These are phyloP conservation scores for Meda fulgida DNA, from an alignment of 2,797 vertebrate species.

Conservation along the genomic window DNA sequence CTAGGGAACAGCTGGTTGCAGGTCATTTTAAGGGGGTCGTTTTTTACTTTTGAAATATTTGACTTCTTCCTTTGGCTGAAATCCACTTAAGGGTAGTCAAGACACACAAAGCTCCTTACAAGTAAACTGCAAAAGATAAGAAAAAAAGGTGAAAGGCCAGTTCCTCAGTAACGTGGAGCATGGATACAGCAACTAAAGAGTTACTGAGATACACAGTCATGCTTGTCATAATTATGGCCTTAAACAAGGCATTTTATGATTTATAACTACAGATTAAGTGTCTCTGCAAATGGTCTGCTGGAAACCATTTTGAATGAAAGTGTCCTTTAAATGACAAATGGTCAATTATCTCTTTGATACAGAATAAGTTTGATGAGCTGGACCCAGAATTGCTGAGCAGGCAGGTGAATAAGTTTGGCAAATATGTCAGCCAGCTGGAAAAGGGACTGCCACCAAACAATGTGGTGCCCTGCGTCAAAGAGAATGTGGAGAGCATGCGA, in stretches of 20 bases:
- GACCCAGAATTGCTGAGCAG: constrained; percentile 79
- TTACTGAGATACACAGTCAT: background rate
- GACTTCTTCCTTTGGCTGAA: background rate
- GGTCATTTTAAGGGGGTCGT: constrained; percentile 66
- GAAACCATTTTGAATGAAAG: background rate
- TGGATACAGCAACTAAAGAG: background rate
- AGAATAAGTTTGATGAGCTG: constrained; percentile 75
- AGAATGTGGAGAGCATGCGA: constrained; percentile 81
- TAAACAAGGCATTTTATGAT: background rate
- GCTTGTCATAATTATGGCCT: background rate
- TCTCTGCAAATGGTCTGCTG: background rate
- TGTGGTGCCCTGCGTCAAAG: constrained; percentile 79
- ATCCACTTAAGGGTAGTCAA: background rate
- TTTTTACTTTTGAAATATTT: background rate
- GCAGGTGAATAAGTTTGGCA: constrained; percentile 82
- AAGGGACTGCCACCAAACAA: constrained; percentile 84
- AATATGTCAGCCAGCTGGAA: constrained; percentile 84
- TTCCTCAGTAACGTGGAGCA: background rate
- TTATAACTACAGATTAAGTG: background rate
- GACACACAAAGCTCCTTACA: background rate
- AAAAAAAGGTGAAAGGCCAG: background rate
- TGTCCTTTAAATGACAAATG: constrained; percentile 23
- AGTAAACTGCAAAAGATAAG: background rate
- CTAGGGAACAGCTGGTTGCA: constrained; percentile 78
- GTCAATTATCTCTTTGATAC: constrained; percentile 20